Evolutionary conservation across 2,888 invertebrate genomes (phyloP).

Genomic region (Euzophera pinguis): DNA sequence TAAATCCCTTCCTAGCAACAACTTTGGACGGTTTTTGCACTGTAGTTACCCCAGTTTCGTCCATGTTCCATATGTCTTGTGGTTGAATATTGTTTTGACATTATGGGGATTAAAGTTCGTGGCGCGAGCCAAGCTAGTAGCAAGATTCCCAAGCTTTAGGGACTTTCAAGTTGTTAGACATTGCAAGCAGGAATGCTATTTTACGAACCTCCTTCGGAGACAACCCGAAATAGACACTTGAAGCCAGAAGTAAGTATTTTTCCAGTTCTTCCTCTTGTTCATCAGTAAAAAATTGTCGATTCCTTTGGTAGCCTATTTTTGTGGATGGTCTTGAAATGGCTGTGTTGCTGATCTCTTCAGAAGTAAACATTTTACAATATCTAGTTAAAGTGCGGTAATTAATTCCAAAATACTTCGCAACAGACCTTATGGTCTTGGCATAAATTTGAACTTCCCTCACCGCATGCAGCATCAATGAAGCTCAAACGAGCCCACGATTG

Average conservation of each 20-base stretch:
- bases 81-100: conserved; percentile 19
- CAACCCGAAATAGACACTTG: conserved; percentile 9
- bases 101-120: conserved; percentile 22
- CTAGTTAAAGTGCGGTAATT: conserved; percentile 13
- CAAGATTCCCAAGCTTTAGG: neutral
- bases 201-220: conserved; percentile 10
- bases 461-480: conserved; percentile 16
- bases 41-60: neutral
- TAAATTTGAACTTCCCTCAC: conserved; percentile 18
- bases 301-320: neutral
- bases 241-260: neutral
- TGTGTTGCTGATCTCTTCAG: conserved; percentile 18
- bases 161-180: neutral
- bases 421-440: conserved; percentile 19
- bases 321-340: conserved; percentile 15
- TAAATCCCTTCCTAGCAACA: neutral
- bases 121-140: conserved; percentile 11
- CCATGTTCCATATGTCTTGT: neutral
- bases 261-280: neutral
- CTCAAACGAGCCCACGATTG: conserved; percentile 15
- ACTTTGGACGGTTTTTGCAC: conserved; percentile 22
- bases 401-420: conserved; percentile 1
- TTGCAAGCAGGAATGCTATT: conserved; percentile 11
- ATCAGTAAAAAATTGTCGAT: neutral
- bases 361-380: conserved; percentile 21